phyloP scores from a whole-genome alignment of 2,888 invertebrate species.

The Eilema caniola region DNA sequence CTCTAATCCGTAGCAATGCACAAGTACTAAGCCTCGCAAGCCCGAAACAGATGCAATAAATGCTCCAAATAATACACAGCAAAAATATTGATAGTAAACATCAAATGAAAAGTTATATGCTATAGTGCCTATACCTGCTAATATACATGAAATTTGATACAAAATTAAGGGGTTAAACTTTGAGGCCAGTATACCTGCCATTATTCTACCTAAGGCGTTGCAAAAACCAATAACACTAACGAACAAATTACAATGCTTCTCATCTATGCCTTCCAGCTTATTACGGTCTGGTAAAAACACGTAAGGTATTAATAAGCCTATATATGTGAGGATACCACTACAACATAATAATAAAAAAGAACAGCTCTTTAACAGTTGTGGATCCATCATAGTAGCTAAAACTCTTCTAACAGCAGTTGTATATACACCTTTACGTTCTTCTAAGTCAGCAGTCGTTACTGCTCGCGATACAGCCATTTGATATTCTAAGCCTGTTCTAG shows the following conservation, averaged over 20 bases:
- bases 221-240: constrained; percentile 74
- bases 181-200: constrained; percentile 66
- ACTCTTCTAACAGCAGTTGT: constrained; percentile 77
- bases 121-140: constrained; percentile 66
- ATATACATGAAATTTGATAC: constrained; percentile 51
- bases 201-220: constrained; percentile 70
- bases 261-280: constrained; percentile 62
- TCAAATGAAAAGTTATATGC: constrained; percentile 67
- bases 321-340: constrained; percentile 67
- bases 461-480: constrained; percentile 80
- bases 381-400: constrained; percentile 81
- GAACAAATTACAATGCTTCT: constrained; percentile 67
- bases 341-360: constrained; percentile 69
- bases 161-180: constrained; percentile 67
- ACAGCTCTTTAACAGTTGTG: constrained; percentile 64
- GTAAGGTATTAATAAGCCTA: constrained; percentile 76
- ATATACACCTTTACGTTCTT: constrained; percentile 72
- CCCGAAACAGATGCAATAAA: constrained; percentile 66
- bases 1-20: constrained; percentile 77
- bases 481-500: constrained; percentile 78
- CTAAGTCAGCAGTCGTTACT: constrained; percentile 72
- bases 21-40: constrained; percentile 71
- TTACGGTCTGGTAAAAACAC: constrained; percentile 73
- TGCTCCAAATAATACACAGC: constrained; percentile 71
- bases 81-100: constrained; percentile 71